Base-by-base conservation (phyloP, 2,113 vertebrate species). In the Onychorhynchus coronatus region DNA sequence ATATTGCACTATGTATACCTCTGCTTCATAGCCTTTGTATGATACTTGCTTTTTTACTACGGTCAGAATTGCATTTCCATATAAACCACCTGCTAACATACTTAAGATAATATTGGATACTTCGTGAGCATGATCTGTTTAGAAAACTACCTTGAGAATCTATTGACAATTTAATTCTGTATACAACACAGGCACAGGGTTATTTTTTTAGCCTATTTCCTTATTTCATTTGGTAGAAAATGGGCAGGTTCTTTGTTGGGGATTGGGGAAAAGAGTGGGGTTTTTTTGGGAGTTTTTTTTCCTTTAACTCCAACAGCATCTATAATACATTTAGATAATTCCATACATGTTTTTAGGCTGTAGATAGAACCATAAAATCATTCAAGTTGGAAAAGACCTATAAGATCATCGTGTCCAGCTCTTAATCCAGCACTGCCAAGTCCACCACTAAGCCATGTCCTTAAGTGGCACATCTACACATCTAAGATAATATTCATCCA, bases 221-320 rank as follows among this genome's bases (percentile, higher is more conserved):
- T 71, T 37, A 70, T 59, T 78, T 78, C 23, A 21, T 87, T 46
- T 41, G 12, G 23, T 59, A 87, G 42, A 67, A 93, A 90, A 71
- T 17, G 5, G 37, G 49, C 25, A 37, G 3, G 1, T 46, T 87
- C 59, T 39, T 59, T 50, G 3, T 14, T 35, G 14, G 6, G 7
- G 3, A 0, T 1, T 73, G 4, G 6, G 9, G 24, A 47, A 8
- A 56, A 82, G 13, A 91, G 5, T 14, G 7, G 7, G 15, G 2
- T 3, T 62, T 44, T 72, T 42, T 23, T 2, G 28, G 3, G 27
- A 53, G 21, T 13, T 17, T 41, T 8, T 13, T 1, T 68, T 22
- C 39, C 39, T 79, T 83, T 28, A 17, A 19, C 61, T 59, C 8
- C 27, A 50, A 67, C 39, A 86, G 19, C 9, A 46, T 78, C 17